These are phyloP conservation scores for Idaea straminata DNA, from an alignment of 2,888 invertebrate species.

Conservation along the genomic window DNA sequence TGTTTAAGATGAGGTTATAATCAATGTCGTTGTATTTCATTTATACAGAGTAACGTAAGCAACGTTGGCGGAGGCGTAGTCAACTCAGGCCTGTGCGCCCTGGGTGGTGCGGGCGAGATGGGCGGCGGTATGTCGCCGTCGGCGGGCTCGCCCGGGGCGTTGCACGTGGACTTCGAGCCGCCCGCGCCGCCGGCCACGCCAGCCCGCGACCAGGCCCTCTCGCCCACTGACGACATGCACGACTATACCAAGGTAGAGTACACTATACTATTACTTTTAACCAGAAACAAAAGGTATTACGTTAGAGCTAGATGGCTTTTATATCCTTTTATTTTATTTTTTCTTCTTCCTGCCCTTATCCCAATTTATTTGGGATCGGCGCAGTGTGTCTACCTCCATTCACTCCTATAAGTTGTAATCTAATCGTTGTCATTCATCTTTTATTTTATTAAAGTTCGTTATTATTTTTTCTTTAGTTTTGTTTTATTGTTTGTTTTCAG, in stretches of 20 bases:
- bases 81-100: conserved; percentile 40
- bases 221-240: conserved; percentile 36
- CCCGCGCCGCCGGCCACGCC: conserved; percentile 54
- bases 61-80: conserved; percentile 26
- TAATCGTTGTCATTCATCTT: too few relatives aligned
- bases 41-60: conserved; percentile 23
- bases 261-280: too few relatives aligned
- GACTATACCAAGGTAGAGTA: conserved; percentile 61
- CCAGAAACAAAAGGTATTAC: background rate
- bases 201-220: conserved; percentile 37
- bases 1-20: too few relatives aligned
- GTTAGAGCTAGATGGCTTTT: too few relatives aligned
- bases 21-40: too few relatives aligned
- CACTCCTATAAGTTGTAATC: too few relatives aligned
- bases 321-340: too few relatives aligned
- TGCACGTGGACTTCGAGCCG: conserved; percentile 86
- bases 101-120: conserved; percentile 86
- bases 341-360: too few relatives aligned
- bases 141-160: conserved; percentile 84
- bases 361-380: too few relatives aligned
- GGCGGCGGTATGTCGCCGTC: conserved; percentile 89
- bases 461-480: too few relatives aligned
- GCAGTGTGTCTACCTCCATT: too few relatives aligned
- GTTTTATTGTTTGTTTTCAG: background rate
- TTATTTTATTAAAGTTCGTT: background rate